Evolutionary conservation across 1,140 invertebrate genomes (phyloP).

Genomic region (Papilio dardanus): DNA sequence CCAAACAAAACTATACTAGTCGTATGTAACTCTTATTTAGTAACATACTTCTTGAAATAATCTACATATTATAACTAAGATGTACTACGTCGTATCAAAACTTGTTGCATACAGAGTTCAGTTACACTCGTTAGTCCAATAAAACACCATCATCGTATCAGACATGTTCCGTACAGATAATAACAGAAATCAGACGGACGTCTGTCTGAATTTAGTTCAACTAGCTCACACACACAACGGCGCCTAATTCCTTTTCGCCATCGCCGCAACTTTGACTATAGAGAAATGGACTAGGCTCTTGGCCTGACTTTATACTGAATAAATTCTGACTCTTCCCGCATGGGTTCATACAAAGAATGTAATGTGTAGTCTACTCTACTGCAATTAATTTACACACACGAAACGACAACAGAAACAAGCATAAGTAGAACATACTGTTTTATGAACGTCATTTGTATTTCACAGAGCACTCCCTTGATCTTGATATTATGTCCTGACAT

Average conservation of each 20-base stretch:
- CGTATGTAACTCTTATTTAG: too few relatives aligned
- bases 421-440: background rate
- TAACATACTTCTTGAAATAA: too few relatives aligned
- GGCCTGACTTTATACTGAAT: background rate
- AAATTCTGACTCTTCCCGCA: background rate
- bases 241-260: conserved; percentile 65
- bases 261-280: conserved; percentile 47
- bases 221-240: conserved; percentile 49
- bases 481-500: background rate
- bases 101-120: conserved; percentile 4
- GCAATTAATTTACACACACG: background rate
- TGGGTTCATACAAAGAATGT: background rate
- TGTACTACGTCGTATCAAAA: background rate
- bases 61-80: background rate
- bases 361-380: background rate
- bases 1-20: background rate
- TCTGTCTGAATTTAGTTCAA: conserved; percentile 54
- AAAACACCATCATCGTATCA: conserved; percentile 27
- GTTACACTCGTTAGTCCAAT: conserved; percentile 29
- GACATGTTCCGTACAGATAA: conserved; percentile 35
- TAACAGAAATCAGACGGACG: conserved; percentile 45
- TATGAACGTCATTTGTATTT: too few relatives aligned
- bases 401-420: background rate
- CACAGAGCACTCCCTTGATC: background rate
- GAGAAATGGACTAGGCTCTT: background rate